Base-by-base conservation (phyloP, 2,888 invertebrate species). In the Eupithecia dodoneata region DNA sequence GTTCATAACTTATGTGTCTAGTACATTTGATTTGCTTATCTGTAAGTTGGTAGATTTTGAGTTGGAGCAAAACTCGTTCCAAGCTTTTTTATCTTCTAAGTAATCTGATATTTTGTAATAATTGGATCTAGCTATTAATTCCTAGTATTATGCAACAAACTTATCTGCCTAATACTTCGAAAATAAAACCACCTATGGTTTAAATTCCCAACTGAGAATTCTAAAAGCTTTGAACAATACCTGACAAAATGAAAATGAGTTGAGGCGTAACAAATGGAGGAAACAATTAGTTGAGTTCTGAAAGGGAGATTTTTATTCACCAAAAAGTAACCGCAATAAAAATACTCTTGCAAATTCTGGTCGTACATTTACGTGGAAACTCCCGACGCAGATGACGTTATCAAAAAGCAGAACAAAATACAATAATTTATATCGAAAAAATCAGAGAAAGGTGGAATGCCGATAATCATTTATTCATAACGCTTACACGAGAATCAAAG, bases 381-480 rank as follows among this genome's bases (percentile, higher is more conserved):
- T n/a, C 55, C 55, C 18, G 72, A 70, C 69, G 74, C 72, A 69
- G 55, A 72, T 70, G 30, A 30, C 30, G 77, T 77, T 63, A 78
- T 78, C 59, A 73, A 75, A 71, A 71, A 72, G 72, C 59, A 71
- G 30, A 67, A 49, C 72, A 78, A 70, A 74, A 75, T 44, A 74
- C 75, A 77, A 78, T 76, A 77, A 75, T 75, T 79, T 52, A 73
- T 71, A 80, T 81, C 74, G 78, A 75, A 80, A 80, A 81, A 76
- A 81, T 80, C 78, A 71, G 63, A 77, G 74, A 71, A 78, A 72
- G 75, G 72, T 77, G 74, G 80, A 82, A 82, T 81, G 80, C 79
- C 77, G 75, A 78, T 77, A 82, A 80, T 81, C 81, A 83, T 83
- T 81, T 83, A 83, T 82, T 83, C 83, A 83, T 81, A 83, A 78